Percentiles rank a stretch among this genome's conserved stretches.
These are phyloP conservation scores for Brenthis daphne DNA, from an alignment of 2,888 invertebrate genomes.

Conservation along the genomic window DNA sequence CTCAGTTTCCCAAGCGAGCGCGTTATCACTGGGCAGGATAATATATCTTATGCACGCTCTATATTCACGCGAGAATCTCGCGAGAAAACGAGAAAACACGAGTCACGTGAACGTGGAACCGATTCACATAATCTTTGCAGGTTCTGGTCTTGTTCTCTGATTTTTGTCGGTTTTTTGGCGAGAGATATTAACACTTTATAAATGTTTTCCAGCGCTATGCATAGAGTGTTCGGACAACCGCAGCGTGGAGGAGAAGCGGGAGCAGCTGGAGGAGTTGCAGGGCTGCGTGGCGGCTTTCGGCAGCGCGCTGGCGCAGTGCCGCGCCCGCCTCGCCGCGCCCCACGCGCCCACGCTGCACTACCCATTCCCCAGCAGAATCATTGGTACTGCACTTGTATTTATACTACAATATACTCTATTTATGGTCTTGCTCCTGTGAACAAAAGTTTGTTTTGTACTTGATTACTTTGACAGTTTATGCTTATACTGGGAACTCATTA, in stretches of 20 bases:
- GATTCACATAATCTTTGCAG: no score
- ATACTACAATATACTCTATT: background rate
- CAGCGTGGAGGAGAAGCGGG: constrained; percentile 49
- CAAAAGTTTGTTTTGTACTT: no score
- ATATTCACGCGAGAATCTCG: no score
- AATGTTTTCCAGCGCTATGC: constrained; percentile 51
- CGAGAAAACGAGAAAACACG: no score
- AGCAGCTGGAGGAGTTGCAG: constrained; percentile 55
- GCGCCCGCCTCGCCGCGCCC: constrained; percentile 53
- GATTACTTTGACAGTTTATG: no score
- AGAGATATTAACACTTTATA: background rate
- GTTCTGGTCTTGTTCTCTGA: no score
- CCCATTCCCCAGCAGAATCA: constrained; percentile 66
- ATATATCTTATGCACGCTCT: background rate
- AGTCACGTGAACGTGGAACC: no score
- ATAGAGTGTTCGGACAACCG: constrained; percentile 61
- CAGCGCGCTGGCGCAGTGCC: constrained; percentile 59
- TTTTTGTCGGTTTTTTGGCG: no score
- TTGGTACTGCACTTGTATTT: constrained; percentile 49
- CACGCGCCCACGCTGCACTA: constrained; percentile 46
- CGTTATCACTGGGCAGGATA: background rate
- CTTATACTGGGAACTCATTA: no score
- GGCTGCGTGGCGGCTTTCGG: constrained; percentile 60
- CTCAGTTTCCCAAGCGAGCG: background rate
- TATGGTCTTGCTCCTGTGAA: no score